Percentiles rank a stretch among this genome's conserved stretches.
phyloP scores from a whole-genome alignment of 2,113 vertebrate species.

The Eptesicus fuscus region DNA sequence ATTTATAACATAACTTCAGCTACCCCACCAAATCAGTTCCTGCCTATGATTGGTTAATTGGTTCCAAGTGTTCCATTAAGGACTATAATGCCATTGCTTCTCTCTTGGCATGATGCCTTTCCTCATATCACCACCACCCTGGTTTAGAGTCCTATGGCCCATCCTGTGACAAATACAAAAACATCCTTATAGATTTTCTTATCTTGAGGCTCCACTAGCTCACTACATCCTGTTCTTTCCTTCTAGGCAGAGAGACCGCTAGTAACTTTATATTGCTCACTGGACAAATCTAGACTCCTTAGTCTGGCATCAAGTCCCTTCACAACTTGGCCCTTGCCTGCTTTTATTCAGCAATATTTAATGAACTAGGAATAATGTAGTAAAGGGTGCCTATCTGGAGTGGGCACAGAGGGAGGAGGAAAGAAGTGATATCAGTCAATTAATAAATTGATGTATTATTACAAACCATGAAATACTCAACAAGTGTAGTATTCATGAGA shows the following conservation, averaged over 20 bases:
- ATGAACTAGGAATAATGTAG: background rate
- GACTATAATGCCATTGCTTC: accelerated
- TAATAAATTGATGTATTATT: background rate
- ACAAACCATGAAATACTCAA: background rate
- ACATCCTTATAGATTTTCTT: background rate
- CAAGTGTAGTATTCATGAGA: background rate
- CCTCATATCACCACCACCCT: background rate
- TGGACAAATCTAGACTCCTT: background rate
- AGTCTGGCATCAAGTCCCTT: background rate
- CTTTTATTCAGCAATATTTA: background rate
- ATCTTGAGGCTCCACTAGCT: background rate
- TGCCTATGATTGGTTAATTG: background rate
- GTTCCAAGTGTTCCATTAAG: background rate
- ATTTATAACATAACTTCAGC: background rate
- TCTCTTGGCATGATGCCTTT: background rate
- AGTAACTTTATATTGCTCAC: background rate
- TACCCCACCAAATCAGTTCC: background rate
- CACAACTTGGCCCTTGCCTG: background rate
- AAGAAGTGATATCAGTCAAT: background rate
- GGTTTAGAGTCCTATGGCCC: background rate
- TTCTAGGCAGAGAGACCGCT: background rate
- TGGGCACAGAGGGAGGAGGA: background rate
- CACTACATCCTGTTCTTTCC: background rate
- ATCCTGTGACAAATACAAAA: background rate
- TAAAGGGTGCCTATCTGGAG: background rate